Percentiles rank a stretch among this genome's conserved stretches.
Evolutionary conservation across 2,888 invertebrate species (phyloP).

Genomic region (Limenitis camilla): DNA sequence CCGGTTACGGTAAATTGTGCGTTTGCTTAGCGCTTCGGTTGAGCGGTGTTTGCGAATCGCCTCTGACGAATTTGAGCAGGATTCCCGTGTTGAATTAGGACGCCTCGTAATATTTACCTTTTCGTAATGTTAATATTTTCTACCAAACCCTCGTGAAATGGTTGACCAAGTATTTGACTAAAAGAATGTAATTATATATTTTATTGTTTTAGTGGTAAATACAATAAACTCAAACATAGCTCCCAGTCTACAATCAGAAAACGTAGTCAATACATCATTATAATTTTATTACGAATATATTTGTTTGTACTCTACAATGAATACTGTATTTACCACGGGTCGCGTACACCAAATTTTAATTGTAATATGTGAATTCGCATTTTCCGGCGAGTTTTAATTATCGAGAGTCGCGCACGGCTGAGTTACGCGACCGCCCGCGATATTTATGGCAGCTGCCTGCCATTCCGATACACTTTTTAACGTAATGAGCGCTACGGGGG

Average conservation of each 20-base stretch:
- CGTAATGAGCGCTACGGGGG: slow-evolving; percentile 65
- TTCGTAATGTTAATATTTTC: slow-evolving; percentile 22
- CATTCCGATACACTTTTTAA: slow-evolving; percentile 73
- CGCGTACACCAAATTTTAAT: slow-evolving; percentile 66
- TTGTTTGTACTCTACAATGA: slow-evolving; percentile 29
- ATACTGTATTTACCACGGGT: slow-evolving; percentile 52
- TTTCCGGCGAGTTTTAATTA: slow-evolving; percentile 75
- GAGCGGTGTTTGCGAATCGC: slow-evolving; percentile 51
- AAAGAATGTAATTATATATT: neutral
- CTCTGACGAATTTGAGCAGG: slow-evolving; percentile 58
- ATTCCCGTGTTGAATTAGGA: slow-evolving; percentile 61
- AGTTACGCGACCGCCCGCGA: slow-evolving; percentile 74
- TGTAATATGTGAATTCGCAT: slow-evolving; percentile 72
- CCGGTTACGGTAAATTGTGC: slow-evolving; percentile 45
- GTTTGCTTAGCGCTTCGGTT: slow-evolving; percentile 49
- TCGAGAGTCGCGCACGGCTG: slow-evolving; percentile 68
- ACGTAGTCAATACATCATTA: slow-evolving; percentile 24
- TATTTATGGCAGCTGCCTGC: slow-evolving; percentile 69
- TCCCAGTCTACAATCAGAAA: slow-evolving; percentile 18
- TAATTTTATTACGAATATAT: slow-evolving; percentile 29
- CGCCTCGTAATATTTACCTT: slow-evolving; percentile 36
- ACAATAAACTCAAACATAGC: neutral
- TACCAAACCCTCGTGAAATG: slow-evolving; percentile 3
- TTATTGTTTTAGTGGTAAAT: too few relatives aligned
- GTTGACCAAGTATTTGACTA: slow-evolving; percentile 12